phyloP scores from a whole-genome alignment of 2,888 invertebrate species.

The Aproaerema taeniolella region DNA sequence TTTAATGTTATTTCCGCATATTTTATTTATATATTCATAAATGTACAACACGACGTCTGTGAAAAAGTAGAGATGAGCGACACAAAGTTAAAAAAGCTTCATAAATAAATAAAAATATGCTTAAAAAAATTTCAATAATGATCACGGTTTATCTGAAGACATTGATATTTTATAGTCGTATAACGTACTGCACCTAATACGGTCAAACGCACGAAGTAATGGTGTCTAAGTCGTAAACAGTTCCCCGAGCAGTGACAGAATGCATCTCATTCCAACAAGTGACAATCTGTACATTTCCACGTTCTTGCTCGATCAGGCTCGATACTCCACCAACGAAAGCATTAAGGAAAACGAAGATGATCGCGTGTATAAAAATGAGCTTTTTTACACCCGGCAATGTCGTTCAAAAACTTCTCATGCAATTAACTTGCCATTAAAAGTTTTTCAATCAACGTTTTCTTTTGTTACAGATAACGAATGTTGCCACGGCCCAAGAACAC shows the following conservation, averaged over 20 bases:
- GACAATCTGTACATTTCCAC: constrained; percentile 19
- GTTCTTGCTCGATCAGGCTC: constrained; percentile 31
- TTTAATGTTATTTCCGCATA: too few relatives aligned
- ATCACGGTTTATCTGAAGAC: constrained; percentile 20
- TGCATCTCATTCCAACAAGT: constrained; percentile 27
- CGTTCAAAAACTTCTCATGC: constrained; percentile 44
- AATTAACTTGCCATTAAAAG: constrained; percentile 40
- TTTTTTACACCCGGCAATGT: constrained; percentile 34
- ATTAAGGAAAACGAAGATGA: constrained; percentile 23
- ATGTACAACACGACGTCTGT: too few relatives aligned
- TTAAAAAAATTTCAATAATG: too few relatives aligned
- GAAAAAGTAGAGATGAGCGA: too few relatives aligned
- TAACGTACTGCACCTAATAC: too few relatives aligned
- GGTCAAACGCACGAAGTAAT: too few relatives aligned
- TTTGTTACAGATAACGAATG: constrained; percentile 71
- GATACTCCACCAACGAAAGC: constrained; percentile 30
- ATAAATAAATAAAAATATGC: constrained; percentile 4
- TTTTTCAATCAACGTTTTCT: constrained; percentile 45
- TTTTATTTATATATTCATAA: too few relatives aligned
- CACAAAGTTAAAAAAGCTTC: too few relatives aligned
- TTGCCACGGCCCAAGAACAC: constrained; percentile 62
- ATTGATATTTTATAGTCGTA: constrained; percentile 20
- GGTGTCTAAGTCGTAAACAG: constrained; percentile 27
- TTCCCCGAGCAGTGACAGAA: constrained; percentile 24
- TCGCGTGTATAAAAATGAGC: constrained; percentile 38